Percentiles rank a stretch among this genome's conserved stretches.
Evolutionary conservation across 2,888 invertebrate species (phyloP).

Genomic region (Erebia epiphron): DNA sequence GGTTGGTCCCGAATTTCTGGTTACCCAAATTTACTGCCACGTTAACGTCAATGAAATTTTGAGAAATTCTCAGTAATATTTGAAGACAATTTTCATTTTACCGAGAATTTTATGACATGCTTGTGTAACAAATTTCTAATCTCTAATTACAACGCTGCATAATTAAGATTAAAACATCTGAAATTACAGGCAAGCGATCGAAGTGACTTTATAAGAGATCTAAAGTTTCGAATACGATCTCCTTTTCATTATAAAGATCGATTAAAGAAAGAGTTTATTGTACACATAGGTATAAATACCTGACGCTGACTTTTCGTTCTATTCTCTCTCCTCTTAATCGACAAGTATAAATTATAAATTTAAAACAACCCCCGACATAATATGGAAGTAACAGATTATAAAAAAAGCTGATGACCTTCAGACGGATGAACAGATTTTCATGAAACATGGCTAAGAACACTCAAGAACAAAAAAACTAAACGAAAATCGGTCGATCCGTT

Average conservation of each 20-base stretch:
- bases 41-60: conserved; percentile 1
- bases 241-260: conserved; percentile 39
- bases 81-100: conserved; percentile 3
- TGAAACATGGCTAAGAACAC: too few species aligned
- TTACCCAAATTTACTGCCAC: neutral
- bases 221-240: conserved; percentile 24
- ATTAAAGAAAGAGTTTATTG: conserved; percentile 18
- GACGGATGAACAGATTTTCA: too few species aligned
- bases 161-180: conserved; percentile 52
- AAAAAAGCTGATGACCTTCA: too few species aligned
- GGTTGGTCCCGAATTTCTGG: neutral
- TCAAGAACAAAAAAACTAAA: too few species aligned
- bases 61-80: neutral
- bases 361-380: too few species aligned
- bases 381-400: too few species aligned
- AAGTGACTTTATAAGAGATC: conserved; percentile 9
- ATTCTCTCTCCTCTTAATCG: neutral
- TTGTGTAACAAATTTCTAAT: conserved; percentile 40
- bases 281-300: neutral
- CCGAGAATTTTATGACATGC: conserved; percentile 32
- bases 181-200: conserved; percentile 40
- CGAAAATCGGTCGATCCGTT: too few species aligned
- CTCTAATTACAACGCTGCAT: conserved; percentile 53
- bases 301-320: too few species aligned
- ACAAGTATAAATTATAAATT: too few species aligned